phyloP scores from a whole-genome alignment of 2,888 invertebrate genomes.

The Amblyjoppa fuscipennis region DNA sequence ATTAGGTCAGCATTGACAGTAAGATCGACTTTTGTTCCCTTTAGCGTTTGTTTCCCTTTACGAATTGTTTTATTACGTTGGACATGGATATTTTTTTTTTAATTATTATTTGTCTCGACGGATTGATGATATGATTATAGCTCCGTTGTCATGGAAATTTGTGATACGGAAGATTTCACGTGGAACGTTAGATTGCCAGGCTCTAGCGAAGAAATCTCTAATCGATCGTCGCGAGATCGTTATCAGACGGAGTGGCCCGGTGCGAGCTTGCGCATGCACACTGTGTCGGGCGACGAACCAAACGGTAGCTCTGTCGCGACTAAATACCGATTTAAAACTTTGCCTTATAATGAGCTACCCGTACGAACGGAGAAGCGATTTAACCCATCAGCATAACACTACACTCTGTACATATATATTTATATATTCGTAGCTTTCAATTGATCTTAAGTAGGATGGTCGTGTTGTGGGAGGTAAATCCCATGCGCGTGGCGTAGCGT shows the following conservation, averaged over 20 bases:
- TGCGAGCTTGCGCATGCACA: neutral
- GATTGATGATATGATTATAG: slow-evolving; percentile 61
- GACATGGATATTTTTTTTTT: slow-evolving; percentile 13
- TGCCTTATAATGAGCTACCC: slow-evolving; percentile 55
- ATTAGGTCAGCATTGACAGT: slow-evolving; percentile 61
- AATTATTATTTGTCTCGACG: slow-evolving; percentile 42
- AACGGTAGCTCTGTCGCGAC: slow-evolving; percentile 16
- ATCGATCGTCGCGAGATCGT: neutral
- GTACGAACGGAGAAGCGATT: slow-evolving; percentile 47
- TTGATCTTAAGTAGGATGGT: slow-evolving; percentile 70
- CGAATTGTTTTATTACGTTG: slow-evolving; percentile 17
- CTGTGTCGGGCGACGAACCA: slow-evolving; percentile 44
- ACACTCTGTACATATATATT: slow-evolving; percentile 7
- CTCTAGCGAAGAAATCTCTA: neutral
- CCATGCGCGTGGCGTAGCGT: slow-evolving; percentile 48
- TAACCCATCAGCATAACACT: slow-evolving; percentile 46
- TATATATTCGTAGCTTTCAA: slow-evolving; percentile 66
- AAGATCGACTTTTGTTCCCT: slow-evolving; percentile 44
- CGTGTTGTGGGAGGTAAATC: slow-evolving; percentile 64
- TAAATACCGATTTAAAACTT: slow-evolving; percentile 38
- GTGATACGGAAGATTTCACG: slow-evolving; percentile 11
- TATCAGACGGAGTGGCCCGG: neutral
- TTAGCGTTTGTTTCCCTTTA: slow-evolving; percentile 25
- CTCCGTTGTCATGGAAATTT: slow-evolving; percentile 35
- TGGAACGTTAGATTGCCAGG: neutral